A percentile compares a stretch with the other conserved stretches of the same genome.
Conservation (phyloP, 2,113 vertebrate genomes). For the Pitta sordida region DNA sequence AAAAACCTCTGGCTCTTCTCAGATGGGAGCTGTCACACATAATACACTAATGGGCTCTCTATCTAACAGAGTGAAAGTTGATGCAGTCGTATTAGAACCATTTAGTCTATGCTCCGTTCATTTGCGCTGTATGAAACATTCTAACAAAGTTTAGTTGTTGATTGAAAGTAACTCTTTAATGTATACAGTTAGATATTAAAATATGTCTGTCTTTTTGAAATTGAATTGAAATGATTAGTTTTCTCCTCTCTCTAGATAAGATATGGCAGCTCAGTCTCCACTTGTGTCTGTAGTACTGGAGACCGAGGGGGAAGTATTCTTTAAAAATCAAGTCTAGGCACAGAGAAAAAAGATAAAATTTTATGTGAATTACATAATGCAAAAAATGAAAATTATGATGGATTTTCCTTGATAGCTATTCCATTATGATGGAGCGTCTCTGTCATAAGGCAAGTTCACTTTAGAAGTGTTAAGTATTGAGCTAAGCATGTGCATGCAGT, state of each 20-base stretch:
- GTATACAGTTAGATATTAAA: not conserved
- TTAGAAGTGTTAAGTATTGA: not conserved
- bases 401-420: not conserved
- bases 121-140: not conserved
- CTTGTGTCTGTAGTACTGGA: not conserved
- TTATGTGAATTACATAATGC: not conserved
- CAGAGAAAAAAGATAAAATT: constrained; percentile 11
- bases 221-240: not conserved
- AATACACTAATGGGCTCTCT: not conserved
- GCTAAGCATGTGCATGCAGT: accelerated
- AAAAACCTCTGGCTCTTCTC: constrained; percentile 28
- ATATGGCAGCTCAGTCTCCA: not conserved
- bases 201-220: not conserved
- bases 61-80: not conserved
- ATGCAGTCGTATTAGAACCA: not conserved
- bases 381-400: not conserved
- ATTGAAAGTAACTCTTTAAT: not conserved
- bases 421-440: not conserved
- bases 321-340: constrained; percentile 26
- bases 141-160: not conserved
- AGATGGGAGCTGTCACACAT: not conserved
- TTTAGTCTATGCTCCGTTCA: not conserved
- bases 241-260: not conserved
- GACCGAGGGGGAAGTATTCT: not conserved
- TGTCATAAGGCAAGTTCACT: not conserved